Conservation (phyloP, 2,113 vertebrate species). For the Acrocephalus kingi region DNA sequence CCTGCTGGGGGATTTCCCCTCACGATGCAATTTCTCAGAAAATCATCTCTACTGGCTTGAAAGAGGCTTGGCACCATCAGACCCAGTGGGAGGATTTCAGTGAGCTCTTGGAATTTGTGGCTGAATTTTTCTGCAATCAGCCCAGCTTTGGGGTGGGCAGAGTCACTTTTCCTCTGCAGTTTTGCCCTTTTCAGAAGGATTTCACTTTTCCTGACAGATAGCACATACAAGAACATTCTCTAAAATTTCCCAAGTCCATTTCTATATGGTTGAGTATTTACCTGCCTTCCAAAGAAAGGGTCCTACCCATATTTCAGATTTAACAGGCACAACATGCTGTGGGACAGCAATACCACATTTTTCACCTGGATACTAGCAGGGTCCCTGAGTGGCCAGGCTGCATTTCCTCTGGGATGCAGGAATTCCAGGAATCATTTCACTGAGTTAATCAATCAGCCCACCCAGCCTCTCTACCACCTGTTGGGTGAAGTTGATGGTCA, state of each 20-base stretch:
- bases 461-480: neutral
- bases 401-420: neutral
- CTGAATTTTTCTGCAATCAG: neutral
- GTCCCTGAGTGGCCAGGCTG: neutral
- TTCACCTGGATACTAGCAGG: neutral
- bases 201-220: neutral
- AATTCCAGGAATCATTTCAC: neutral
- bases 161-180: neutral
- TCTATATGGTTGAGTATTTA: neutral
- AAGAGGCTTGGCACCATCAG: neutral
- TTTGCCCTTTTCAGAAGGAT: neutral
- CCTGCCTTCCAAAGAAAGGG: neutral
- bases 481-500: fast-evolving
- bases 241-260: neutral
- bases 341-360: neutral
- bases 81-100: neutral
- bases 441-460: neutral
- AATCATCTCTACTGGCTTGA: neutral
- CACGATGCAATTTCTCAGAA: neutral
- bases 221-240: fast-evolving
- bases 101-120: fast-evolving
- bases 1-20: neutral
- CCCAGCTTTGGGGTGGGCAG: neutral
- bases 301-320: neutral
- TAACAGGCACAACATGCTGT: fast-evolving